Conservation (phyloP, 2,888 invertebrate genomes). For the Plebejus melissa region DNA sequence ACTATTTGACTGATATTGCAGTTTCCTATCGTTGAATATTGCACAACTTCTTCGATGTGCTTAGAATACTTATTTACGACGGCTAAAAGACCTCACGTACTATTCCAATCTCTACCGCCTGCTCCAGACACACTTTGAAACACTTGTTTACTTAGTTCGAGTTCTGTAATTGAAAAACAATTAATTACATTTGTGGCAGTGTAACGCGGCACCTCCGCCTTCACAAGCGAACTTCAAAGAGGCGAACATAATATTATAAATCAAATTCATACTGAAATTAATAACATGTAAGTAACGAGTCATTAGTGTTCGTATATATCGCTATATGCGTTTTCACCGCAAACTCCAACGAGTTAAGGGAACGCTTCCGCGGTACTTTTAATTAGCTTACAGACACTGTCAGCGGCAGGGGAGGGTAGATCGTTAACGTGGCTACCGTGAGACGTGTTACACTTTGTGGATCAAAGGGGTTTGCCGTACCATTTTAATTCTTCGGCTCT, state of each 20-base stretch:
- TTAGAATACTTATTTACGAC: slow-evolving; percentile 16
- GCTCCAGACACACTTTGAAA: not conserved
- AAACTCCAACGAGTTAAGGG: slow-evolving; percentile 31
- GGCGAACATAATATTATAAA: slow-evolving; percentile 5
- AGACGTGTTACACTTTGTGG: not conserved
- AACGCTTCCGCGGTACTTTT: slow-evolving; percentile 33
- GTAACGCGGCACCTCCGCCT: not conserved
- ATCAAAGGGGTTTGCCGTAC: slow-evolving; percentile 5
- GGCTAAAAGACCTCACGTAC: slow-evolving; percentile 10
- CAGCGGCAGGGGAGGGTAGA: slow-evolving; percentile 9
- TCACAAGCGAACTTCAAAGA: not conserved
- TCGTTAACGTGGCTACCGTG: not conserved
- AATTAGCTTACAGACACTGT: slow-evolving; percentile 36
- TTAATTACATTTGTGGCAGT: not conserved
- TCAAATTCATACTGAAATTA: slow-evolving; percentile 21
- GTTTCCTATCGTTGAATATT: slow-evolving; percentile 21
- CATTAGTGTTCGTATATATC: slow-evolving; percentile 31
- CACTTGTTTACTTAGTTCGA: not conserved
- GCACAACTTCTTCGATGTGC: slow-evolving; percentile 13
- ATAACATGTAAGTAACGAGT: slow-evolving; percentile 24
- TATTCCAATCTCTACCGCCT: slow-evolving; percentile 2
- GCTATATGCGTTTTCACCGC: slow-evolving; percentile 31
- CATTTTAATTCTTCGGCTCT: not conserved
- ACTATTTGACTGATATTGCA: slow-evolving; percentile 20
- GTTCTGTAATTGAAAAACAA: slow-evolving; percentile 13